Evolutionary conservation across 2,888 invertebrate genomes (phyloP).

Genomic region (Incurvaria masculella): DNA sequence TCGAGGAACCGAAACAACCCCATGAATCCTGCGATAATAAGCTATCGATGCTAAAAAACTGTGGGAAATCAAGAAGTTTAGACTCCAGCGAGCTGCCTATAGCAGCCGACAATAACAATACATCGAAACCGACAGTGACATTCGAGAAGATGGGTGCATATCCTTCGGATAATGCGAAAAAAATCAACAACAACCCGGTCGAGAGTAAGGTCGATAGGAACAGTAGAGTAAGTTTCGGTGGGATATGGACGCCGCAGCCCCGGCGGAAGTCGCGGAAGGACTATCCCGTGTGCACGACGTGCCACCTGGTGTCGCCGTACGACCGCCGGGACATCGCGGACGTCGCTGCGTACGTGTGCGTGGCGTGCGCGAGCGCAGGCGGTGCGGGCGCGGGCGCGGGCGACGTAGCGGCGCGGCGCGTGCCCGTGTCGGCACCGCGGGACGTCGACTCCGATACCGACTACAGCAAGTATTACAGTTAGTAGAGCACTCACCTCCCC

Average conservation of each 20-base stretch:
- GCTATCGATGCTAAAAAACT: constrained; percentile 60
- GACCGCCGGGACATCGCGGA: constrained; percentile 20
- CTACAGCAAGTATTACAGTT: constrained; percentile 58
- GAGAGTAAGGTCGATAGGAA: not conserved
- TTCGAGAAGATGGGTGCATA: no score
- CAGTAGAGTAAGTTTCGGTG: not conserved
- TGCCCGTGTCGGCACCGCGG: constrained; percentile 15
- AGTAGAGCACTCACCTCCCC: constrained; percentile 47
- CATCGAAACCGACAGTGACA: not conserved
- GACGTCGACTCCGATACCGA: constrained; percentile 45
- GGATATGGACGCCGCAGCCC: constrained; percentile 10
- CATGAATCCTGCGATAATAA: constrained; percentile 20
- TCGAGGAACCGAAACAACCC: constrained; percentile 25
- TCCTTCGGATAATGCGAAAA: no score
- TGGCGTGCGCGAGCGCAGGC: constrained; percentile 21
- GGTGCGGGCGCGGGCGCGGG: constrained; percentile 17
- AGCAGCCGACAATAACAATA: constrained; percentile 47
- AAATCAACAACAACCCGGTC: not conserved
- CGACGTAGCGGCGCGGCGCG: constrained; percentile 11
- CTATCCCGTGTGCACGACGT: constrained; percentile 26
- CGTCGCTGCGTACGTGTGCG: constrained; percentile 23
- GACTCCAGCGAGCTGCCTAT: constrained; percentile 80
- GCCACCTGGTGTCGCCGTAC: constrained; percentile 27
- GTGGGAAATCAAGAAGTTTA: constrained; percentile 78
- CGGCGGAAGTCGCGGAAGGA: constrained; percentile 28